Base-by-base conservation (phyloP, 2,797 vertebrate genomes). In the Synaphobranchus kaupii region DNA sequence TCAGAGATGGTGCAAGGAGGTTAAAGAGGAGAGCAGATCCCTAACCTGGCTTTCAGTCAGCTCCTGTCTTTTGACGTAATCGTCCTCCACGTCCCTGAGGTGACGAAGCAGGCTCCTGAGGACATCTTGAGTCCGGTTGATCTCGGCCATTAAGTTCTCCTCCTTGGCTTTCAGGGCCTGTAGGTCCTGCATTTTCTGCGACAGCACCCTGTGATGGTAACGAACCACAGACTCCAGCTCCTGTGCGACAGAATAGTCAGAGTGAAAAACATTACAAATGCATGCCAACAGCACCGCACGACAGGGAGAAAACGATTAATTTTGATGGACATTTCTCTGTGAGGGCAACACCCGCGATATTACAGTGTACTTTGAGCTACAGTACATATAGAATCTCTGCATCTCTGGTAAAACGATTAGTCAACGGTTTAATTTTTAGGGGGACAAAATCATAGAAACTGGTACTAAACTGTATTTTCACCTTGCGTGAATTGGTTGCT, bases 1-100 rank as follows among this genome's bases (percentile, higher is more conserved):
- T 31, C n/a, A 13, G 13, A 31, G 68, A 4, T 15, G 39, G 17
- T 66, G 73, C 1, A 44, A 44, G 73, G 5, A 71, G 63, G 63
- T n/a, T 6, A 68, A n/a, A 39, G 71, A 20, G 31, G 73, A 44
- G 12, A 17, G 44, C n/a, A 9, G 25, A 63, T 83, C 31, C 71
- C 89, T 25, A 95, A 94, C 98, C 97, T 98, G 97, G 86, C 89
- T 94, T 84, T 92, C 95, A 50, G 97, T 93, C 82, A 95, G 95
- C 89, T 93, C 94, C 92, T 98, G 95, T 90, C 97, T 97, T 90
- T 94, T 96, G 56, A 96, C 88, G 56, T 96, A 87, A 31, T 97
- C 96, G 84, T 94, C 90, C 85, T 99, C 97, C 90, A 97, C 91
- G 90, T 94, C 97, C 54, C 76, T 90, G 84, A 97, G 92, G 50